Percentiles rank a stretch among this genome's conserved stretches.
Evolutionary conservation across 1,140 invertebrate genomes (phyloP).

Genomic region (Drosophila trapezifrons): DNA sequence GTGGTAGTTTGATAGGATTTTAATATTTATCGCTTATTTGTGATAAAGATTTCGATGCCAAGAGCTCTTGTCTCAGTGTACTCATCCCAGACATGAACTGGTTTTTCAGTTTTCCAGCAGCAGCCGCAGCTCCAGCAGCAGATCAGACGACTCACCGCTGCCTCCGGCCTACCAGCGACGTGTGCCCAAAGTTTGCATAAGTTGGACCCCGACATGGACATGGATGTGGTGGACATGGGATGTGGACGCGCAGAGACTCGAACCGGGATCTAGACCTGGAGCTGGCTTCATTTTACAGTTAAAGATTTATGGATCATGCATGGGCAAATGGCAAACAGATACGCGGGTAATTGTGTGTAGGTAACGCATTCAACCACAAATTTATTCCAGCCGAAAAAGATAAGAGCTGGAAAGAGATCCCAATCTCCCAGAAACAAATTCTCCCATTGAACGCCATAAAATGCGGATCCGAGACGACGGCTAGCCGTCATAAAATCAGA

Average conservation of each 20-base stretch:
- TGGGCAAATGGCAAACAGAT: slow-evolving; percentile 61
- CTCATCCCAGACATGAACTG: slow-evolving; percentile 46
- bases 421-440: slow-evolving; percentile 49
- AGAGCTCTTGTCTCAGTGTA: neutral
- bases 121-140: slow-evolving; percentile 26
- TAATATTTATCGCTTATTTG: neutral
- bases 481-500: slow-evolving; percentile 32
- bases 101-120: slow-evolving; percentile 40
- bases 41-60: fast-evolving
- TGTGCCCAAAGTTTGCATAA: slow-evolving; percentile 73
- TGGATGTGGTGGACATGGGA: slow-evolving; percentile 26
- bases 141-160: slow-evolving; percentile 44
- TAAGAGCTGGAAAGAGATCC: slow-evolving; percentile 40
- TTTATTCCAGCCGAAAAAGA: slow-evolving; percentile 30
- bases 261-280: slow-evolving; percentile 18
- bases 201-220: slow-evolving; percentile 35
- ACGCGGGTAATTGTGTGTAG: slow-evolving; percentile 69
- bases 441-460: slow-evolving; percentile 38
- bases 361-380: slow-evolving; percentile 53
- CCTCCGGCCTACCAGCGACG: slow-evolving; percentile 43
- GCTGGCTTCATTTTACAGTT: slow-evolving; percentile 66
- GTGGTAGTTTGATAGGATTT: neutral
- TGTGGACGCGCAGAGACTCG: slow-evolving; percentile 10
- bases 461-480: slow-evolving; percentile 31
- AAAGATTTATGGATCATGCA: slow-evolving; percentile 76